phyloP scores from a whole-genome alignment of 2,113 vertebrate genomes.

The Carlito syrichta region DNA sequence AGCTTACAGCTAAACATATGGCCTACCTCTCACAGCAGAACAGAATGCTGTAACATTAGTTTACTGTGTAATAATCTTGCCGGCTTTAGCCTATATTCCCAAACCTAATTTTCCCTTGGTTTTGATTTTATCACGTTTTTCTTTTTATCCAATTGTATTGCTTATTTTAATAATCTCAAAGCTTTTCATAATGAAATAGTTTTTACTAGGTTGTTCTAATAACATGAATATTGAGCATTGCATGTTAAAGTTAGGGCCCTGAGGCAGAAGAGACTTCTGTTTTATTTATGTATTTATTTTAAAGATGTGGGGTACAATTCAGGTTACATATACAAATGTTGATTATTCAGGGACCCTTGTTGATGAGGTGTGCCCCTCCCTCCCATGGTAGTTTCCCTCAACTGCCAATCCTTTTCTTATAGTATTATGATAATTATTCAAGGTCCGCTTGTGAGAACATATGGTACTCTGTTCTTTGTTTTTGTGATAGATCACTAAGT shows the following conservation, averaged over 20 bases:
- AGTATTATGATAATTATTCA: too few species aligned
- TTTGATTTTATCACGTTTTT: conserved; percentile 1
- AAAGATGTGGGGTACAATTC: too few species aligned
- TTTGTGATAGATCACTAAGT: too few species aligned
- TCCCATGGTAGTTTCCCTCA: too few species aligned
- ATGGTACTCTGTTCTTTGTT: too few species aligned
- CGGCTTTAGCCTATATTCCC: background rate
- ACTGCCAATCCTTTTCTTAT: too few species aligned
- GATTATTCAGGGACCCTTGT: too few species aligned
- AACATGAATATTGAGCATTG: background rate
- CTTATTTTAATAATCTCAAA: conserved; percentile 4
- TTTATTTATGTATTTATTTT: too few species aligned
- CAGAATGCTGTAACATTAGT: background rate
- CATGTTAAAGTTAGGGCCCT: background rate
- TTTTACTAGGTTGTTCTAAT: background rate
- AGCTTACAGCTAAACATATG: background rate
- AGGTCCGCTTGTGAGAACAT: too few species aligned
- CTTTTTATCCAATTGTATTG: background rate
- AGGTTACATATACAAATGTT: too few species aligned
- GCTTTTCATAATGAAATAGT: background rate
- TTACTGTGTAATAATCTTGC: background rate
- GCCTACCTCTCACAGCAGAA: background rate
- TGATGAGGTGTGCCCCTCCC: too few species aligned
- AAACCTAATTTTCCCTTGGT: background rate
- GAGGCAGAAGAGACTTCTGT: background rate